Evolutionary conservation across 2,797 vertebrate genomes (phyloP), one percentile per base, ranked within the genome.

Genomic region (Poecilia velifera): DNA sequence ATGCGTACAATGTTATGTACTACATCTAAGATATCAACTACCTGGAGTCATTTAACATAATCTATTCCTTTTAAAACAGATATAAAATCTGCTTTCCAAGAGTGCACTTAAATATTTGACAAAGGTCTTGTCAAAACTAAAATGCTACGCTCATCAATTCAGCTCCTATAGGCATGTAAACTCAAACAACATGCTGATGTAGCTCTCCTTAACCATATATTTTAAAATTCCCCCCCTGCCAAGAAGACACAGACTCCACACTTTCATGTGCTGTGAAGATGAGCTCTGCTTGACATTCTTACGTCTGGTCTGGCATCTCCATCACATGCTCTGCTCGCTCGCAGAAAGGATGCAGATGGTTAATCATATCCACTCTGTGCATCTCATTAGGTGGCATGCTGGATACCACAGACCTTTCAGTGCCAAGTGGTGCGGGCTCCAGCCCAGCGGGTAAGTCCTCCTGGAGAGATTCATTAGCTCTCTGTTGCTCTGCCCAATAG

Each of bases 371-470:
- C 89, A 92, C 90, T 94, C 90, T 91, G 89, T 93, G 88, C 94
- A 93, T 95, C 93, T 96, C 87, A 80, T 94, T 95, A 98, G 97
- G 97, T 97, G 96, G 95, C 90, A 97, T 96, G 96, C 92, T 97
- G 94, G 96, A 95, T 92, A 95, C 95, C 75, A 85, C 96, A 91
- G 97, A 97, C 93, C 96, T 97, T 90, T 91, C 97, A 88, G 96
- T 98, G 96, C 96, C 97, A 96, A 97, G 97, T 93, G 96, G 97
- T 96, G 95, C 94, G 91, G 96, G 96, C 94, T 96, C 93, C 90
- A 96, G 97, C 95, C 97, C 97, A 91, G 97, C 95, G 90, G 97
- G 97, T 97, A 91, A 96, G 97, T 96, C 91, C 79, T 77, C 90
- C 90, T 84, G 88, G 91, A 89, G 91, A 92, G 91, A 92, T 90